Base-by-base conservation (phyloP, 1,140 invertebrate species). In the Parasteatoda tepidariorum region DNA sequence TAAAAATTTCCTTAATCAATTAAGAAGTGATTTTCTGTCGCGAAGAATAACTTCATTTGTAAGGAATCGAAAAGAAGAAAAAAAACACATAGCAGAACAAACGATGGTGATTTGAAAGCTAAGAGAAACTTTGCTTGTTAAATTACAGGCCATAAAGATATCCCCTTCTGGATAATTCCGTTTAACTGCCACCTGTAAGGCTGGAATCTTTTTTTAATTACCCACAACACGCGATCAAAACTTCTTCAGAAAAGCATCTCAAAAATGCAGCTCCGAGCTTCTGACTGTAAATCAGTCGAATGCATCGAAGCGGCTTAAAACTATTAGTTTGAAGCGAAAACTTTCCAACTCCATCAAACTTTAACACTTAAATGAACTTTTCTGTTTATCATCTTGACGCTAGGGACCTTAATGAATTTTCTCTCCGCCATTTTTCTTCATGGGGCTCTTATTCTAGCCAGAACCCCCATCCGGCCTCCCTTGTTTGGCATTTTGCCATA, bases 321-420 rank as follows among this genome's bases (percentile, higher is more conserved):
- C 78, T 82, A 82, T 82, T 82, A 82, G 78, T 82, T 82, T 82
- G 55, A 71, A 82, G 78, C 67, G 54, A 70, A 82, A 82, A 82
- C 78, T 82, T 82, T 82, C 67, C 67, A 82, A 71, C 78, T 82
- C 78, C 78, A 82, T 82, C 78, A 82, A 82, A 82, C 78, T 82
- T 82, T 82, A 82, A 82, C 78, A 82, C 78, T 82, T 82, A 82
- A 82, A 82, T 82, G 78, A 82, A 82, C 78, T 82, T 82, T 82
- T 82, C 78, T 82, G 78, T 67, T 82, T 82, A 82, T 82, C 78
- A 82, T 82, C 78, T 71, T 82, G 78, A 71, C 78, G 78, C 78
- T 61, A 82, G 78, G 48, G 78, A 82, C 78, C 78, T 82, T 82
- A 82, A 82, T 82, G 78, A 82, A 82, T 82, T 82, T 82, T 82